Base-by-base conservation (phyloP, 2,113 vertebrate species). In the Syngnathoides biaculeatus region DNA sequence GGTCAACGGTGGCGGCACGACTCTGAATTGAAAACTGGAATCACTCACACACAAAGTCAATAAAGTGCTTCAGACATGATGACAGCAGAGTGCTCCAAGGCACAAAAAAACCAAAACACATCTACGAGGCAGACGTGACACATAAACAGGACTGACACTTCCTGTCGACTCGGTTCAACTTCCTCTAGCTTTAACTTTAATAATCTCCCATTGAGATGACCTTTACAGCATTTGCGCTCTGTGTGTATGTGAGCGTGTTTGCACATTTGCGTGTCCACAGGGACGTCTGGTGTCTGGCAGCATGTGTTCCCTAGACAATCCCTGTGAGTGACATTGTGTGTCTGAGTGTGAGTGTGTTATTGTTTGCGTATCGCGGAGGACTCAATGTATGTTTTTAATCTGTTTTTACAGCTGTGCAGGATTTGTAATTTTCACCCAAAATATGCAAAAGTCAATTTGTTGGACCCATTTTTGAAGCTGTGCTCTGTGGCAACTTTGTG, bases 331-430 rank as follows among this genome's bases (percentile, higher is more conserved):
- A 62, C 66, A 1, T 24, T 86, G 74, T 84, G 80, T 82, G 75
- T 61, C 6, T 35, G 30, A 35, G 30, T 35, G 30, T 35, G 30
- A 35, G 24, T 73, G 26, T 77, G 70, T 82, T 64, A 56, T 60
- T 40, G 47, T 68, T 69, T 82, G 71, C 78, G 67, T 84, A 75
- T 60, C 45, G 77, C 74, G 63, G 53, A 80, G 82, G 81, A 81
- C 73, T 71, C 42, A 65, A 67, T 70, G 68, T 76, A 8, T 80
- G 55, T 78, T 63, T 73, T 60, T 81, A 77, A 81, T 84, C 67
- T 79, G 2, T 71, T 79, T 74, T 71, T 73, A 42, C 65, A 77
- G 64, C 38, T 65, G 48, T 15, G 9, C 20, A 61, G 19, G 11
- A 14, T 63, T 64, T 64, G 61, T 26, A 27, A 10, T 57, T 30